Base-by-base conservation (phyloP, 2,113 vertebrate species). In the Peromyscus maniculatus region DNA sequence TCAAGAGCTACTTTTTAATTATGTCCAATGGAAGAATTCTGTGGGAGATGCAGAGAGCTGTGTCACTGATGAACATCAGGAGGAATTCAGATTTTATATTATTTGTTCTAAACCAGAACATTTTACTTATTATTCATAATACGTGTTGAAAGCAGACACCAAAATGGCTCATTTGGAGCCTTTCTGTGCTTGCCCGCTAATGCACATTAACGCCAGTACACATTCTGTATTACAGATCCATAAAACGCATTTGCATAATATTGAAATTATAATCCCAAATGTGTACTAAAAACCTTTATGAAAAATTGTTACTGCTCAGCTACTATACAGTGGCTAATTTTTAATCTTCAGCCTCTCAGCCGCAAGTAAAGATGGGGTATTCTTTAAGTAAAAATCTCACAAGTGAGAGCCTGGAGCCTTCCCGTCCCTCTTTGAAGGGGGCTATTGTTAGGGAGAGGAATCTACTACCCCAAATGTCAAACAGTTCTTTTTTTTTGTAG, bases 241-340 rank as follows among this genome's bases (percentile, higher is more conserved):
- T 99, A 98, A 99, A 99, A 99, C 90, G 72, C 89, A 99, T 98
- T 98, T 99, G 98, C 98, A 99, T 98, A 99, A 99, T 98, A 98
- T 97, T 96, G 97, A 98, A 99, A 98, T 98, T 98, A 98, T 98
- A 98, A 98, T 98, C 98, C 98, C 98, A 98, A 98, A 98, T 94
- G 99, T 96, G 96, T 91, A 98, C 87, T 98, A 98, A 99, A 98
- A 98, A 94, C 59, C 97, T 97, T 97, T 95, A 98, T 98, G 98
- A 98, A 98, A 99, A 98, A 99, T 98, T 98, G 98, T 98, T 98
- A 98, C 97, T 98, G 98, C 98, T 98, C 97, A 95, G 97, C 95
- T 97, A 97, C 97, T 98, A 97, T 97, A 98, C 97, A 98, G 98
- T 97, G 96, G 98, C 97, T 98, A 98, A 98, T 98, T 98, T 97